Conservation (phyloP, 2,888 invertebrate species). For the Erannis defoliaria region DNA sequence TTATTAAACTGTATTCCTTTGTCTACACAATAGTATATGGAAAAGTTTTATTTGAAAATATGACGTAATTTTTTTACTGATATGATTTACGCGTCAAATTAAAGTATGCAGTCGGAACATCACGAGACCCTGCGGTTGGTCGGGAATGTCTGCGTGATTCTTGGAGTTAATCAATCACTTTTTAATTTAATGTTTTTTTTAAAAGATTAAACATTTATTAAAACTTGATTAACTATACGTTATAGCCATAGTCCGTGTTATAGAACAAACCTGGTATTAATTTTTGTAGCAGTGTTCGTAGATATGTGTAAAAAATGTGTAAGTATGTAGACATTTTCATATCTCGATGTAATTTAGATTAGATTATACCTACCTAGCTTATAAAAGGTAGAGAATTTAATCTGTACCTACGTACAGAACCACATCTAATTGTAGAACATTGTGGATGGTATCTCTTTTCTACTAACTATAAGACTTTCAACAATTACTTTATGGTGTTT, state of each 20-base stretch:
- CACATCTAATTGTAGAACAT: slow-evolving; percentile 23
- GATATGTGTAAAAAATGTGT: slow-evolving; percentile 32
- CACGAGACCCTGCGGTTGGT: too few species aligned
- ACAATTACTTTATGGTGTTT: slow-evolving; percentile 22
- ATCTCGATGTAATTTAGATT: slow-evolving; percentile 34
- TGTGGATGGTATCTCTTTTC: slow-evolving; percentile 31
- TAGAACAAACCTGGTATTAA: slow-evolving; percentile 8
- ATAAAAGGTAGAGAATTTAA: slow-evolving; percentile 25
- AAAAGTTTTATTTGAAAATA: background rate
- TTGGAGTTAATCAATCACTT: too few species aligned
- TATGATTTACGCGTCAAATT: too few species aligned
- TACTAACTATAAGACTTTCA: slow-evolving; percentile 30
- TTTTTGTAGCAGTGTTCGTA: slow-evolving; percentile 32
- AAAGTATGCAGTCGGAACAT: too few species aligned
- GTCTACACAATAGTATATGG: background rate
- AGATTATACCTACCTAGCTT: slow-evolving; percentile 1
- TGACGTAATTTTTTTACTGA: too few species aligned
- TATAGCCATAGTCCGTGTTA: too few species aligned
- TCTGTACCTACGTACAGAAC: slow-evolving; percentile 31
- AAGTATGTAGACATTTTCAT: slow-evolving; percentile 44
- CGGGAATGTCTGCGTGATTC: too few species aligned
- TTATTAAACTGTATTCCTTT: background rate
- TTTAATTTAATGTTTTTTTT: too few species aligned
- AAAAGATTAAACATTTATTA: too few species aligned
- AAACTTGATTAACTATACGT: too few species aligned